Percentiles rank a stretch among this genome's conserved stretches.
phyloP scores from a whole-genome alignment of 1,140 invertebrate species.

The Homalodisca vitripennis region DNA sequence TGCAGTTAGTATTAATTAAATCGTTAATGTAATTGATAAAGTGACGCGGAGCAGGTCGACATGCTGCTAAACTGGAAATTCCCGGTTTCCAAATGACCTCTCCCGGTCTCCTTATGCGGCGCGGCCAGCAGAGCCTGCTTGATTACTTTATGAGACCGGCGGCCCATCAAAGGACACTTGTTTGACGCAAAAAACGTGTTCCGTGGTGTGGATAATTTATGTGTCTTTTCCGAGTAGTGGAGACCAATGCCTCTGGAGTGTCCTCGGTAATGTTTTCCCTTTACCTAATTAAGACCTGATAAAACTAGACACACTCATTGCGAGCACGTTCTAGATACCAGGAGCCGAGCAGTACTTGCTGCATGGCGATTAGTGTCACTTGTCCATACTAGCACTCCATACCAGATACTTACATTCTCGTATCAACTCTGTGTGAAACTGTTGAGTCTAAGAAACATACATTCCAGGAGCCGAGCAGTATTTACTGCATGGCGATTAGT shows the following conservation, averaged over 20 bases:
- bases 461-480: too few species aligned
- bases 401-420: too few species aligned
- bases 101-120: too few species aligned
- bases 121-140: background rate
- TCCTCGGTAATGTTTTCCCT: constrained; percentile 11
- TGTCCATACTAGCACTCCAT: too few species aligned
- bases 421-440: too few species aligned
- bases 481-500: too few species aligned
- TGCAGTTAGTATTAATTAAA: background rate
- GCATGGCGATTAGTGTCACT: too few species aligned
- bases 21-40: background rate
- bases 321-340: constrained; percentile 17
- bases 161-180: constrained; percentile 22
- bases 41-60: background rate
- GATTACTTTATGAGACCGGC: constrained; percentile 17
- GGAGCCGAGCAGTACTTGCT: too few species aligned
- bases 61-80: background rate
- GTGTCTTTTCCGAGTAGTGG: constrained; percentile 4
- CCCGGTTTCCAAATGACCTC: background rate
- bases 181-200: constrained; percentile 2
- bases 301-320: background rate
- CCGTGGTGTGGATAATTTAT: constrained; percentile 3
- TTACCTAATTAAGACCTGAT: constrained; percentile 31
- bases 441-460: too few species aligned
- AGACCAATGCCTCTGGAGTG: background rate